phyloP scores from a whole-genome alignment of 2,888 invertebrate genomes.

The Sylvicola cinctus region DNA sequence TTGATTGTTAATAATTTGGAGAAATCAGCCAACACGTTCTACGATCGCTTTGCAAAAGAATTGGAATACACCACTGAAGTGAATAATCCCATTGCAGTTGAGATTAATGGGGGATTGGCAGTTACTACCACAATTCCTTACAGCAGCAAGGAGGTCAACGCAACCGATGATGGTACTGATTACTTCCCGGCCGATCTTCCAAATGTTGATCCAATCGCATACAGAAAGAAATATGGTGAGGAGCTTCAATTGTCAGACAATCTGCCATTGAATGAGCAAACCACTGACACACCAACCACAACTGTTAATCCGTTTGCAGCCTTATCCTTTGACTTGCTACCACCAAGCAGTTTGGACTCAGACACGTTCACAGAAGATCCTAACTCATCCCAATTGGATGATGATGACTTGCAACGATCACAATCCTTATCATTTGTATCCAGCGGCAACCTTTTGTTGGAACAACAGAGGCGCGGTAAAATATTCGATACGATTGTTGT shows the following conservation, averaged over 20 bases:
- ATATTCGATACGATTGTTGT: too few relatives aligned
- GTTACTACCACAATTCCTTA: slow-evolving; percentile 17
- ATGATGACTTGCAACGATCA: slow-evolving; percentile 42
- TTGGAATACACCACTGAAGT: slow-evolving; percentile 17
- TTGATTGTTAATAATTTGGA: slow-evolving; percentile 9
- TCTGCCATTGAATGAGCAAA: slow-evolving; percentile 17
- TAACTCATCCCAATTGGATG: slow-evolving; percentile 26
- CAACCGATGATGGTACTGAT: slow-evolving; percentile 19
- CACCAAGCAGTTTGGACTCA: slow-evolving; percentile 12
- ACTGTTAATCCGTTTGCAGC: slow-evolving; percentile 22
- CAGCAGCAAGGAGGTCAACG: slow-evolving; percentile 22
- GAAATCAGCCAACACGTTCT: slow-evolving; percentile 6
- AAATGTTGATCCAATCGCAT: slow-evolving; percentile 24
- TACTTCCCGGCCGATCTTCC: slow-evolving; percentile 22
- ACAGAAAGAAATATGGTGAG: slow-evolving; percentile 26
- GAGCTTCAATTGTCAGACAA: slow-evolving; percentile 28
- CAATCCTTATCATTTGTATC: slow-evolving; percentile 48
- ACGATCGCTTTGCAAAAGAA: slow-evolving; percentile 13
- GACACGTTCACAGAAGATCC: slow-evolving; percentile 23
- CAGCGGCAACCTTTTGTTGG: slow-evolving; percentile 24
- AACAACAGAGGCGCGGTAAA: too few relatives aligned
- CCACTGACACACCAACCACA: slow-evolving; percentile 20
- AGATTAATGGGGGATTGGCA: slow-evolving; percentile 27
- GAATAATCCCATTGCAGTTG: slow-evolving; percentile 24
- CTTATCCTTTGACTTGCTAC: slow-evolving; percentile 10